Conservation (phyloP, 2,113 vertebrate genomes). For the Callorhinus ursinus region DNA sequence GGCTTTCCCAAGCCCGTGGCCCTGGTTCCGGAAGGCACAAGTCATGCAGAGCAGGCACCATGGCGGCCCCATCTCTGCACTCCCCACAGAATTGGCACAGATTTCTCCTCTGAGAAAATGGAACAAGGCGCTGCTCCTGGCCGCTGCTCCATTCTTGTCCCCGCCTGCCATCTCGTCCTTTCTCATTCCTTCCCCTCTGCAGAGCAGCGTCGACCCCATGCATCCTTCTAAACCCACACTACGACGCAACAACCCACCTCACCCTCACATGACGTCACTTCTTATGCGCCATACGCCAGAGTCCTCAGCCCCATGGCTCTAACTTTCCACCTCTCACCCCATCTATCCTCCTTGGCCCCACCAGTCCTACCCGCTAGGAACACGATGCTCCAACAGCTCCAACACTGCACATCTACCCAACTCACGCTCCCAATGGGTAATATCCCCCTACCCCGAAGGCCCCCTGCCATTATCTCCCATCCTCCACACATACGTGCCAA, state of each 20-base stretch:
- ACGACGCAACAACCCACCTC: background rate
- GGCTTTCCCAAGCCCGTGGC: background rate
- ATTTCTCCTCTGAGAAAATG: background rate
- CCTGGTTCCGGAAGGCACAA: too few species aligned
- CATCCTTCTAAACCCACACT: background rate
- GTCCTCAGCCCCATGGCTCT: background rate
- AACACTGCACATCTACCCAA: too few species aligned
- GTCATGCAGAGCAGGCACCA: accelerated
- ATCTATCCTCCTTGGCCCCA: background rate
- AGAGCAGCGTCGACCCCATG: accelerated
- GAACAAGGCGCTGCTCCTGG: background rate
- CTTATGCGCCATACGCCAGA: accelerated
- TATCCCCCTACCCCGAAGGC: background rate
- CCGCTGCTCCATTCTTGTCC: background rate
- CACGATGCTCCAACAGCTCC: background rate
- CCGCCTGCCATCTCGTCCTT: background rate
- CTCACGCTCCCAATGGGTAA: background rate
- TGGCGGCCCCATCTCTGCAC: accelerated
- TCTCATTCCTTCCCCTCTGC: background rate
- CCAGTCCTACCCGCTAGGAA: background rate
- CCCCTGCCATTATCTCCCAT: background rate
- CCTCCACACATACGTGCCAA: background rate
- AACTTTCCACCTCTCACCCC: background rate
- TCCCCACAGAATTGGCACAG: background rate
- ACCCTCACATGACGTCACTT: background rate